phyloP scores from a whole-genome alignment of 2,888 invertebrate species.

The Standfussiana lucernea region DNA sequence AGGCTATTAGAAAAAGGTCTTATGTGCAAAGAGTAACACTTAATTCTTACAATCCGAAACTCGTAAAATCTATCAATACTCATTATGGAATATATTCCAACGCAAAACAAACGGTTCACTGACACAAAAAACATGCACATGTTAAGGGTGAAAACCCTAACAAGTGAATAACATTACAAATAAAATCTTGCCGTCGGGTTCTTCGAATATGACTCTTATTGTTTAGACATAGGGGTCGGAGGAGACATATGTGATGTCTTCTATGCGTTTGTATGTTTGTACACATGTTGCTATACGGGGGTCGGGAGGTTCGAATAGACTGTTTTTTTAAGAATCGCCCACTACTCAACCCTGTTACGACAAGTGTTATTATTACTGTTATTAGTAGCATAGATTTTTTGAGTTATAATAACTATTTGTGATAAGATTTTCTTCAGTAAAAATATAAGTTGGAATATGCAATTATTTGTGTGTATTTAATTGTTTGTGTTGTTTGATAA shows the following conservation, averaged over 20 bases:
- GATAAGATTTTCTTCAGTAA: neutral
- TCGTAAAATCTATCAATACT: constrained; percentile 73
- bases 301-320: constrained; percentile 78
- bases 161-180: constrained; percentile 83
- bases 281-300: constrained; percentile 86
- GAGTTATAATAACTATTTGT: neutral
- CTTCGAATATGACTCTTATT: constrained; percentile 67
- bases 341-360: constrained; percentile 52
- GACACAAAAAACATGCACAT: constrained; percentile 83
- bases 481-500: no score
- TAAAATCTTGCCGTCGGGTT: constrained; percentile 35
- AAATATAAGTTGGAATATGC: neutral
- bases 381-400: constrained; percentile 23
- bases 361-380: constrained; percentile 52
- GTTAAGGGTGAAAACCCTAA: constrained; percentile 85
- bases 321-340: constrained; percentile 69
- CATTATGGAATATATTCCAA: constrained; percentile 74
- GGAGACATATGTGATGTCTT: neutral
- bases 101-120: constrained; percentile 81
- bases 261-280: constrained; percentile 78
- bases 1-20: neutral
- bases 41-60: constrained; percentile 18
- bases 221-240: constrained; percentile 44
- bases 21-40: neutral
- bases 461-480: no score